phyloP scores from a whole-genome alignment of 2,888 invertebrate species.

The Petrophora chlorosata region DNA sequence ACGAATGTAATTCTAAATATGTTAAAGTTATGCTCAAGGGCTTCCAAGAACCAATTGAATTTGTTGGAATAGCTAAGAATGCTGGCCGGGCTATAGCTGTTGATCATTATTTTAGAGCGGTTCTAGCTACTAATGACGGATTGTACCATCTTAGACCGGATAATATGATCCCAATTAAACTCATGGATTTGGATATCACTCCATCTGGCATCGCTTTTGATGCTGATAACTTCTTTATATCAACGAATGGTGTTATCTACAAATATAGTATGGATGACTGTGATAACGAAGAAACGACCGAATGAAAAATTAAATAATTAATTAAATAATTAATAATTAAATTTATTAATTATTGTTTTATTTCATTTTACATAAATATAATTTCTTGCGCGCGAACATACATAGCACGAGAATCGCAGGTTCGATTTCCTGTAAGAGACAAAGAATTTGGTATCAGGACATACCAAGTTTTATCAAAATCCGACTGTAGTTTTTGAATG shows the following conservation, averaged over 20 bases:
- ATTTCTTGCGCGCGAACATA: too few species aligned
- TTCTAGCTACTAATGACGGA: slow-evolving; percentile 73
- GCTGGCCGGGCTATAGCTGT: slow-evolving; percentile 65
- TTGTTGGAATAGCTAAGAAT: slow-evolving; percentile 69
- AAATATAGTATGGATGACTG: slow-evolving; percentile 57
- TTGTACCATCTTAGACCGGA: slow-evolving; percentile 63
- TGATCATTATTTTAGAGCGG: slow-evolving; percentile 51
- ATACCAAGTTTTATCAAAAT: too few species aligned
- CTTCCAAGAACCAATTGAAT: slow-evolving; percentile 73
- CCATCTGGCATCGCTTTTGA: slow-evolving; percentile 67
- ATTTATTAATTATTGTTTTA: too few species aligned
- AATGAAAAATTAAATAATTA: not conserved
- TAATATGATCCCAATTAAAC: slow-evolving; percentile 67
- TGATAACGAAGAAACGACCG: slow-evolving; percentile 21
- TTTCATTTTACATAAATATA: too few species aligned
- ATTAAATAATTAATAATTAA: not conserved
- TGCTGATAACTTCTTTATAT: slow-evolving; percentile 56
- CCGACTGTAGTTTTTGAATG: too few species aligned
- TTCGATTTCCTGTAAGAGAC: too few species aligned
- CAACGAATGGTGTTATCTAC: slow-evolving; percentile 68
- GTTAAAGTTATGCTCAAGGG: slow-evolving; percentile 70
- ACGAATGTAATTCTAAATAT: slow-evolving; percentile 76
- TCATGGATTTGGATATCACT: slow-evolving; percentile 69
- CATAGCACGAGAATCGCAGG: too few species aligned
- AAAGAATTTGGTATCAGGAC: too few species aligned